phyloP scores from a whole-genome alignment of 2,797 vertebrate species.

The Merluccius polli region DNA sequence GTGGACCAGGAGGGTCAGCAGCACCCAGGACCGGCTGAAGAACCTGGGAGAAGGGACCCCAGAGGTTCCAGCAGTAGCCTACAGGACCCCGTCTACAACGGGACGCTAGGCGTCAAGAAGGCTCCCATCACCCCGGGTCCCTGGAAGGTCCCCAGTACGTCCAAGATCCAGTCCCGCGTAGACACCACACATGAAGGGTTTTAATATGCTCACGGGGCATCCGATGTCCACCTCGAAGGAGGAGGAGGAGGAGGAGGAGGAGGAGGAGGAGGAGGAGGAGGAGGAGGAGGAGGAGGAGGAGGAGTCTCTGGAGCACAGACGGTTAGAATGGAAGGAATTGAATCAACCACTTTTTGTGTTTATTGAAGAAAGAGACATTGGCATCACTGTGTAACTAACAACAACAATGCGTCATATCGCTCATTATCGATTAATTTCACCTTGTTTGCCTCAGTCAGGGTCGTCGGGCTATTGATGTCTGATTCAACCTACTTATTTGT shows the following conservation, averaged over 20 bases:
- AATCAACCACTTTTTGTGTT: conserved; percentile 9
- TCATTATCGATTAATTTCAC: conserved; percentile 28
- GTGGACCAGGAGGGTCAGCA: conserved; percentile 55
- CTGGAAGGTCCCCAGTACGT: conserved; percentile 88
- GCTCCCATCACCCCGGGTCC: conserved; percentile 86
- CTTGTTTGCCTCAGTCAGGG: conserved; percentile 56
- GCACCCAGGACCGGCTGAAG: conserved; percentile 37
- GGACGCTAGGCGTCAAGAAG: conserved; percentile 67
- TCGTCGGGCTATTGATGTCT: conserved; percentile 39
- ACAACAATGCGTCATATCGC: conserved; percentile 47
- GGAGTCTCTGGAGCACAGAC: conserved; percentile 39
- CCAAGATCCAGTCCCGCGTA: conserved; percentile 73
- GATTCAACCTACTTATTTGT: conserved; percentile 22
- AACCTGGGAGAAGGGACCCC: conserved; percentile 52
- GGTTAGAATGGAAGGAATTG: conserved; percentile 31
- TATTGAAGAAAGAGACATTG: conserved; percentile 36
- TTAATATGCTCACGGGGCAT: conserved; percentile 28
- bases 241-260: conserved; percentile 35
- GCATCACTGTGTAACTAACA: conserved; percentile 68
- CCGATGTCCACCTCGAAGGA: not conserved
- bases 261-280: conserved; percentile 27
- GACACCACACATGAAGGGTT: conserved; percentile 54
- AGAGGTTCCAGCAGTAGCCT: conserved; percentile 67
- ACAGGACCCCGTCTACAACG: conserved; percentile 66
- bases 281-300: conserved; percentile 17